Conservation (phyloP, 2,888 invertebrate genomes). For the Cremastinae sp. region DNA sequence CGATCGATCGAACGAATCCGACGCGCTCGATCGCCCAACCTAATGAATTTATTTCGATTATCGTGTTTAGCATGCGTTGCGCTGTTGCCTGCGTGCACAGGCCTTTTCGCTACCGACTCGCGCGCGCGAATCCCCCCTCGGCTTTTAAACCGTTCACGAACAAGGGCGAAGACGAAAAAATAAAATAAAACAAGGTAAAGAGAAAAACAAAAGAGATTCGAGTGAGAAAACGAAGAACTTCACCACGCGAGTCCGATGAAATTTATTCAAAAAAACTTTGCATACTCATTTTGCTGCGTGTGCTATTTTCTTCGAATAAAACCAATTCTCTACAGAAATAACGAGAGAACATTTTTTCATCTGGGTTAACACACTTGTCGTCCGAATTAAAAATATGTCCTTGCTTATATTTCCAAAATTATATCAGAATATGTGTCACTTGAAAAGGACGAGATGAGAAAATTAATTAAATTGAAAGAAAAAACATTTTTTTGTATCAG, state of each 20-base stretch:
- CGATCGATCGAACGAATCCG: conserved; percentile 64
- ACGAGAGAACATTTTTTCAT: too few relatives aligned
- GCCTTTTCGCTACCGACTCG: conserved; percentile 46
- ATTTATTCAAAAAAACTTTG: not conserved
- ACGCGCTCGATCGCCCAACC: conserved; percentile 66
- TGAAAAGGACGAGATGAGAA: too few relatives aligned
- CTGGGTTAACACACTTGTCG: too few relatives aligned
- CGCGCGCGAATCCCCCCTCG: conserved; percentile 2
- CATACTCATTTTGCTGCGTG: conserved; percentile 13
- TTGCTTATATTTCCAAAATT: too few relatives aligned
- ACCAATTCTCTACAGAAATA: too few relatives aligned
- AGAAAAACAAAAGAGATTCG: not conserved
- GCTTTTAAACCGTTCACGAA: conserved; percentile 5
- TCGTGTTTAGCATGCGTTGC: conserved; percentile 63
- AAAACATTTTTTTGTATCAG: too few relatives aligned
- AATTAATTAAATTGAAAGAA: too few relatives aligned
- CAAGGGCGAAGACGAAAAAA: conserved; percentile 48
- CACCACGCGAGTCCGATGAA: not conserved
- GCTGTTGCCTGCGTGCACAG: conserved; percentile 25
- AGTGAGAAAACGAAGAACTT: not conserved
- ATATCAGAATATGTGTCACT: too few relatives aligned
- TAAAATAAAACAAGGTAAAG: conserved; percentile 6
- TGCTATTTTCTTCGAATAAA: not conserved
- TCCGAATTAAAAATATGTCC: too few relatives aligned
- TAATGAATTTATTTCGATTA: conserved; percentile 70